Evolutionary conservation across 2,797 vertebrate species (phyloP), one percentile per base, ranked within the genome.

Genomic region (Loris lydekkerianus): DNA sequence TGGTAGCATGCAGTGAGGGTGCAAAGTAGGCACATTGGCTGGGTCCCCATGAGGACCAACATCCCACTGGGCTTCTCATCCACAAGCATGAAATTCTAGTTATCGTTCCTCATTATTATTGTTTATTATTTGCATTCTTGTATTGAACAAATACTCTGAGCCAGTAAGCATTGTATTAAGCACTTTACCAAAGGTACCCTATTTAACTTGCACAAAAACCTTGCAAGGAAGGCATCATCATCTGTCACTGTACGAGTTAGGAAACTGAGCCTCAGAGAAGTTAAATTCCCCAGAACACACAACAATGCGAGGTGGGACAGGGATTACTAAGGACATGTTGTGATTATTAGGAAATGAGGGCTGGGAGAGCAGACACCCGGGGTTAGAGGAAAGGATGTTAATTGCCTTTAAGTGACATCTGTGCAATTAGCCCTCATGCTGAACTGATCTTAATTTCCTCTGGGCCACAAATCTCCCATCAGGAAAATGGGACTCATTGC

Each of bases 361-460:
- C 37, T 15, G 3, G n/a, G 37, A 96, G 25, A 73, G 29, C 40
- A 92, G 92, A 94, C 94, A 70, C 25, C 63, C 20, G 27, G 10
- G 8, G n/a, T 83, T 58, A 81, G 81, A 95, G 65, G 61, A 70
- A 90, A 94, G 60, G 72, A 91, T 61, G 67, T 67, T 93, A 89
- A 87, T 84, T 56, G 76, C 72, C 86, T 95, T 56, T 89, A 96
- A 91, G 60, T 94, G 89, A 89, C 95, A 96, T 81, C 80, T 97
- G 91, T 72, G 67, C 61, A 78, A 87, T 97, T 96, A 97, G 53
- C 75, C 63, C 21, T 73, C 72, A 0, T 73, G 65, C 90, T 75
- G 25, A 86, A 82, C 61, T 49, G 93, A 78, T 91, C 63, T 89
- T 95, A 93, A 96, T 95, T 96, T 97, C 92, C 95, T 97, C 88